Evolutionary conservation across 2,888 invertebrate species (phyloP).

Genomic region (Podabrus alpinus): DNA sequence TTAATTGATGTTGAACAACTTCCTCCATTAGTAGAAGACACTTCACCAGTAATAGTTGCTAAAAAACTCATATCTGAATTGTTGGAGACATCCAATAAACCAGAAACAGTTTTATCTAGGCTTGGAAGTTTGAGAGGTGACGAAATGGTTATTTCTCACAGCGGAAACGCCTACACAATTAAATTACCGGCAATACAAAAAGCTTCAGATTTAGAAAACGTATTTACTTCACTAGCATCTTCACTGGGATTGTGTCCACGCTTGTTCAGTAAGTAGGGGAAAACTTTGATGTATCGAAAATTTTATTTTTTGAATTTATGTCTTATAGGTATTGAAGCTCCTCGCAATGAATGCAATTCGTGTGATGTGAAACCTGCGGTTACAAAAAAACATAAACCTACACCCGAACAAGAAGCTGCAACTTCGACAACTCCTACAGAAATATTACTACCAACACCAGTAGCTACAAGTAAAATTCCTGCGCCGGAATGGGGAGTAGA

Average conservation of each 20-base stretch:
- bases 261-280: slow-evolving; percentile 56
- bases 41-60: slow-evolving; percentile 53
- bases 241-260: slow-evolving; percentile 63
- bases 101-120: slow-evolving; percentile 50
- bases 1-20: slow-evolving; percentile 57
- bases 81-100: slow-evolving; percentile 48
- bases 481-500: slow-evolving; percentile 92
- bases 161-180: slow-evolving; percentile 59
- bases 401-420: slow-evolving; percentile 66
- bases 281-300: not conserved
- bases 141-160: slow-evolving; percentile 50
- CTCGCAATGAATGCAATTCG: slow-evolving; percentile 43
- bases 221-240: slow-evolving; percentile 59
- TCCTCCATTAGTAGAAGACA: slow-evolving; percentile 58
- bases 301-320: not conserved
- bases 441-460: slow-evolving; percentile 50
- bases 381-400: slow-evolving; percentile 50
- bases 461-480: slow-evolving; percentile 57
- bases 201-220: slow-evolving; percentile 56
- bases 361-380: slow-evolving; percentile 48
- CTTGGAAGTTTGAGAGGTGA: slow-evolving; percentile 49
- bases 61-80: slow-evolving; percentile 50
- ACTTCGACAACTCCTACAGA: slow-evolving; percentile 67
- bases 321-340: slow-evolving; percentile 44
- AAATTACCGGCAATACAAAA: slow-evolving; percentile 60